Conservation (phyloP, 2,113 vertebrate genomes). For the Tylochromis polylepis region DNA sequence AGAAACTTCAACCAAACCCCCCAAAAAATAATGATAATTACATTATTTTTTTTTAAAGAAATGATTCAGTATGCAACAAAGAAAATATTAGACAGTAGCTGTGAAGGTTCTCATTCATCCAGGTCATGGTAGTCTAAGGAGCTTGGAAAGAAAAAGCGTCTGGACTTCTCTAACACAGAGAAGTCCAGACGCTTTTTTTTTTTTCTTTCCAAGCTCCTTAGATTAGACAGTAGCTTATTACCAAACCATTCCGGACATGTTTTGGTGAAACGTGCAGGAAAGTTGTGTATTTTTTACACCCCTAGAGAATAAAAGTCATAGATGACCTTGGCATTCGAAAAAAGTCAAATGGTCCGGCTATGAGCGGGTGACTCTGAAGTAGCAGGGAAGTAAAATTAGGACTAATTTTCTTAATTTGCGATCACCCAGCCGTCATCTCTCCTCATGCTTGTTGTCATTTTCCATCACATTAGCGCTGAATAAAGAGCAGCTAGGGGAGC, state of each 20-base stretch:
- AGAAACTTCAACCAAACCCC: not conserved
- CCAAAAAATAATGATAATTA: not conserved
- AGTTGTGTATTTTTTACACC: not conserved
- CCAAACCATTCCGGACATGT: not conserved
- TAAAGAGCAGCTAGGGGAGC: conserved; percentile 35
- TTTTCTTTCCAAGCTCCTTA: no score
- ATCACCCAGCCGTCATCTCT: conserved; percentile 60
- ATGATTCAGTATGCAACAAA: not conserved
- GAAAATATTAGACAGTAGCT: not conserved
- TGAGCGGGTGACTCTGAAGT: conserved; percentile 54
- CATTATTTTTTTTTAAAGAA: not conserved
- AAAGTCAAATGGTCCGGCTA: conserved; percentile 45
- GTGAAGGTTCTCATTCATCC: no score
- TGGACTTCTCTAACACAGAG: no score
- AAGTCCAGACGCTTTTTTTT: no score
- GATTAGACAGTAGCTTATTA: not conserved
- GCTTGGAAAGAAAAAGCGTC: no score
- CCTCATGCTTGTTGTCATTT: conserved; percentile 59
- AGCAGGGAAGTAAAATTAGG: conserved; percentile 58
- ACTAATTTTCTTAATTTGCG: conserved; percentile 72
- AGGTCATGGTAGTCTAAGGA: no score
- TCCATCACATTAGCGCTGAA: conserved; percentile 65
- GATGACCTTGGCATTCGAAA: not conserved
- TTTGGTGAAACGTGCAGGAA: not conserved
- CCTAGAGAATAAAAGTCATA: not conserved